A percentile compares a stretch with the other conserved stretches of the same genome.
phyloP scores from a whole-genome alignment of 2,888 invertebrate species.

The Athrips mouffetella region DNA sequence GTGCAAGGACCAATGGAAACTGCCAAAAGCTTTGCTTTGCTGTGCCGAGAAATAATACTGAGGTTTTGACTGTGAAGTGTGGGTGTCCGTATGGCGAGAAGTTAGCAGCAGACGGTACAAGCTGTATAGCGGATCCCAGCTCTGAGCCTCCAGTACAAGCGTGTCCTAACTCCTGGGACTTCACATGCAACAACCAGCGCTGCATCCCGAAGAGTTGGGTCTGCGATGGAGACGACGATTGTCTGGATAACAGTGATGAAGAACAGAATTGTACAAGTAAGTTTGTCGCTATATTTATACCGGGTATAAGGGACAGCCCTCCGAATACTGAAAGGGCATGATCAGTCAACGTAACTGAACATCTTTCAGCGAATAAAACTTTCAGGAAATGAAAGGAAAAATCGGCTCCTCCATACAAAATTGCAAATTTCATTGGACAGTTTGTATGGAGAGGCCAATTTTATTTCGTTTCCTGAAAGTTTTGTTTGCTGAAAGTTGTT shows the following conservation, averaged over 20 bases:
- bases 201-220: constrained; percentile 97
- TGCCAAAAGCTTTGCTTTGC: constrained; percentile 98
- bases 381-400: too few relatives aligned
- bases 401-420: too few relatives aligned
- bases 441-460: too few relatives aligned
- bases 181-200: constrained; percentile 94
- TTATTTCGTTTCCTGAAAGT: too few relatives aligned
- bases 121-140: constrained; percentile 88
- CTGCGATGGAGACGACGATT: constrained; percentile 97
- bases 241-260: constrained; percentile 96
- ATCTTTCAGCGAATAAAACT: too few relatives aligned
- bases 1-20: constrained; percentile 89
- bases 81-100: constrained; percentile 97
- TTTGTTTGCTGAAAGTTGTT: too few relatives aligned
- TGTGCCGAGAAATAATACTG: constrained; percentile 81
- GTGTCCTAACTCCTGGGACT: constrained; percentile 95
- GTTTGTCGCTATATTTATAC: constrained; percentile 39
- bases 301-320: background rate
- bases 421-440: too few relatives aligned
- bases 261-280: constrained; percentile 95
- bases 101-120: constrained; percentile 82
- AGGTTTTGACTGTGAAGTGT: constrained; percentile 82
- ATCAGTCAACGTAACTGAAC: too few relatives aligned
- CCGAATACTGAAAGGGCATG: too few relatives aligned
- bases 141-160: constrained; percentile 92